A percentile compares a stretch with the other conserved stretches of the same genome.
phyloP scores from a whole-genome alignment of 2,888 invertebrate genomes.

The Trichogramma evanescens region DNA sequence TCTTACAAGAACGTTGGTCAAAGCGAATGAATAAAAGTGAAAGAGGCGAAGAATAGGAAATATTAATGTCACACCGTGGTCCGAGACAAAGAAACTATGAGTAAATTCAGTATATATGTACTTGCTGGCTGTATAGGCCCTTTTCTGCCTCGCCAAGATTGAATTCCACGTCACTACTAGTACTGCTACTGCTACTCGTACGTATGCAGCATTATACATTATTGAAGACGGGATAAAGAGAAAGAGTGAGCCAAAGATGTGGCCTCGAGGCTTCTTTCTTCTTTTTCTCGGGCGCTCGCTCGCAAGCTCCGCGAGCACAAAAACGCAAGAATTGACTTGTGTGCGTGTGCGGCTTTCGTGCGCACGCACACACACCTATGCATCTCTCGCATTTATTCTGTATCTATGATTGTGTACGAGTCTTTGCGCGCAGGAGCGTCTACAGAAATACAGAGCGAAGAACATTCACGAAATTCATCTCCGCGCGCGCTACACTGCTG shows the following conservation, averaged over 20 bases:
- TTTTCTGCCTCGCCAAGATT: constrained; percentile 16
- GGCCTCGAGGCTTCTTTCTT: not conserved
- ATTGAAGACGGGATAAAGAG: constrained; percentile 3
- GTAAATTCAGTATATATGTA: no score
- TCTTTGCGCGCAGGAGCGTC: not conserved
- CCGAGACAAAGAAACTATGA: no score
- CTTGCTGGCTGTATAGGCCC: not conserved
- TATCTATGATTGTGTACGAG: constrained; percentile 2
- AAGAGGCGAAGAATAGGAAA: no score
- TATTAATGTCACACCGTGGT: no score
- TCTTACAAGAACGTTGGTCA: no score
- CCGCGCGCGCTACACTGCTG: not conserved
- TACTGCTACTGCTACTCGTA: not conserved
- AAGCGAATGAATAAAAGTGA: no score
- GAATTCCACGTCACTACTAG: constrained; percentile 22
- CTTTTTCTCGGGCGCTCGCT: not conserved
- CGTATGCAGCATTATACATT: constrained; percentile 12
- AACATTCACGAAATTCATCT: constrained; percentile 7
- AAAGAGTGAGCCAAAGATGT: constrained; percentile 2
- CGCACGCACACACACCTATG: not conserved
- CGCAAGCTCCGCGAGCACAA: not conserved
- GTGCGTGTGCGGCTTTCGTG: no score
- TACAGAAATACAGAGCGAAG: not conserved
- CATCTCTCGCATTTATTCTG: not conserved
- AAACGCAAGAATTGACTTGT: not conserved